Evolutionary conservation across 2,888 invertebrate species (phyloP).

Genomic region (Petrolisthes manimaculis): DNA sequence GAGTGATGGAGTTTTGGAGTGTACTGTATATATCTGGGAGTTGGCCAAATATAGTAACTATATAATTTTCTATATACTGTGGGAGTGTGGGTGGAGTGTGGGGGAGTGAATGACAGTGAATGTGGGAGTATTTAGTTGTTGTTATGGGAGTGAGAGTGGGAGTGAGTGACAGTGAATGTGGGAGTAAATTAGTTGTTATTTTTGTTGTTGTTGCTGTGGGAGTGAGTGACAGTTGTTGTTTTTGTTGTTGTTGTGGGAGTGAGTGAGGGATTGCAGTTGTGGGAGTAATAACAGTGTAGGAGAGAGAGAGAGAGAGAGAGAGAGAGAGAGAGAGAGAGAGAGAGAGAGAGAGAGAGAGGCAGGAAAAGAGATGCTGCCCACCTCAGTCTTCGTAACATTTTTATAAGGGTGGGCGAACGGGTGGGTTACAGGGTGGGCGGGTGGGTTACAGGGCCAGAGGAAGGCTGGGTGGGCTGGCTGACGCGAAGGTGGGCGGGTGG

Average conservation of each 20-base stretch:
- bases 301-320: slow-evolving; percentile 2
- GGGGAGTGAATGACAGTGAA: background rate
- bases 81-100: background rate
- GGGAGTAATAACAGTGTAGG: background rate
- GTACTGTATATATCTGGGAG: too few species aligned
- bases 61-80: too few species aligned
- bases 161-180: slow-evolving; percentile 7
- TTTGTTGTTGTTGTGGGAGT: too few species aligned
- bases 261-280: background rate
- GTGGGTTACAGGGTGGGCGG: background rate
- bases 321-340: background rate
- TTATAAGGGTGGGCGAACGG: too few species aligned
- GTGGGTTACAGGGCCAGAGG: slow-evolving; percentile 3
- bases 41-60: too few species aligned
- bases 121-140: background rate
- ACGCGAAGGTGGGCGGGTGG: background rate
- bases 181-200: too few species aligned
- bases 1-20: too few species aligned
- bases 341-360: slow-evolving; percentile 1
- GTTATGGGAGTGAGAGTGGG: background rate
- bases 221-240: too few species aligned
- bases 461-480: background rate
- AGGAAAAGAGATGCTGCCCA: slow-evolving; percentile 17
- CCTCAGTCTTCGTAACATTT: background rate
- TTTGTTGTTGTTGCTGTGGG: too few species aligned